A percentile compares a stretch with the other conserved stretches of the same genome.
These are phyloP conservation scores for Synanceia verrucosa DNA, from an alignment of 2,797 vertebrate species.

Conservation along the genomic window DNA sequence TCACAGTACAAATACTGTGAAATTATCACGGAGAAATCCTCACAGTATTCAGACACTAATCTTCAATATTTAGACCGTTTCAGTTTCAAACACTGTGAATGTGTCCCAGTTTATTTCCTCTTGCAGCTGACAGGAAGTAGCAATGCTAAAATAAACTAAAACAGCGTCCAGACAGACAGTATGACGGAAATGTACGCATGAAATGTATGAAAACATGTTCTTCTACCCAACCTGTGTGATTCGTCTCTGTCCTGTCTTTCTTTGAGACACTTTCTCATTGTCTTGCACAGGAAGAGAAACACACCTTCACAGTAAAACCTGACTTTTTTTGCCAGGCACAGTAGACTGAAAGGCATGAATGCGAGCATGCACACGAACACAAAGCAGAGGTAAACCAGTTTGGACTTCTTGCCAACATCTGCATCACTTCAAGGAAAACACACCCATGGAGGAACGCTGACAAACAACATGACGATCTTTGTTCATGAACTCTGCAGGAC, in stretches of 20 bases:
- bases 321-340: neutral
- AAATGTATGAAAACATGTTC: constrained; percentile 24
- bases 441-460: constrained; percentile 51
- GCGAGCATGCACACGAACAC: neutral
- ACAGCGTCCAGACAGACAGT: too few relatives aligned
- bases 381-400: constrained; percentile 31
- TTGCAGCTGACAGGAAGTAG: too few relatives aligned
- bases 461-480: constrained; percentile 64
- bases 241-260: constrained; percentile 34
- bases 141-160: too few relatives aligned
- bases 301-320: constrained; percentile 7
- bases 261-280: constrained; percentile 8
- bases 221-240: constrained; percentile 27
- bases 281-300: neutral
- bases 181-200: too few relatives aligned
- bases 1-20: too few relatives aligned
- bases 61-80: too few relatives aligned
- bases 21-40: too few relatives aligned
- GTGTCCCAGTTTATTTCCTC: too few relatives aligned
- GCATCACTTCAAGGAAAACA: constrained; percentile 50
- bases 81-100: too few relatives aligned
- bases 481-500: constrained; percentile 63
- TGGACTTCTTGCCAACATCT: constrained; percentile 37
- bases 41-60: too few relatives aligned
- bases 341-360: neutral